phyloP scores from a whole-genome alignment of 2,888 invertebrate genomes.

The Napeogenes inachia region DNA sequence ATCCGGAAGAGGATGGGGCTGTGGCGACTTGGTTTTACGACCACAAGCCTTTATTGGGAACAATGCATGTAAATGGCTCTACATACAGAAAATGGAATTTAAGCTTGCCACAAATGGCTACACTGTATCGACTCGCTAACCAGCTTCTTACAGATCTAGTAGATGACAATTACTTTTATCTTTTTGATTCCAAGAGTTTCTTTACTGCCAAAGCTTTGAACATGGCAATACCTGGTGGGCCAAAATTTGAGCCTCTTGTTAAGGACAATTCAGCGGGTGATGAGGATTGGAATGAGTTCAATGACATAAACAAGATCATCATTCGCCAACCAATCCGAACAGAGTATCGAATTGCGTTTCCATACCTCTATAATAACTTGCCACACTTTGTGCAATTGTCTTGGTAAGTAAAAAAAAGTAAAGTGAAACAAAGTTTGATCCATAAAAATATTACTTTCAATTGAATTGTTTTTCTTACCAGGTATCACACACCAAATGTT shows the following conservation, averaged over 20 bases:
- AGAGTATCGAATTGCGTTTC: conserved; percentile 99
- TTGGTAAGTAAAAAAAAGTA: conserved; percentile 84
- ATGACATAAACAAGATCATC: conserved; percentile 99
- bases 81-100: conserved; percentile 98
- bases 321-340: conserved; percentile 99
- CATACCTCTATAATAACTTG: conserved; percentile 98
- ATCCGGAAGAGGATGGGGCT: conserved; percentile 93
- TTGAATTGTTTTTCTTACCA: conserved; percentile 46
- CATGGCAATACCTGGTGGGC: conserved; percentile 99
- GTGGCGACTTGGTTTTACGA: conserved; percentile 99
- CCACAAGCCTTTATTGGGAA: conserved; percentile 95
- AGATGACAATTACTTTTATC: conserved; percentile 98
- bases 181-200: conserved; percentile 99
- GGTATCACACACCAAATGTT: conserved; percentile 99
- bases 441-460: not conserved
- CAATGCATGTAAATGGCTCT: conserved; percentile 96
- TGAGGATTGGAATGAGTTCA: conserved; percentile 99
- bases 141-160: conserved; percentile 98
- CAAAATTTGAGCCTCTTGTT: conserved; percentile 99
- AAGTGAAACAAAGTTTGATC: conserved; percentile 29
- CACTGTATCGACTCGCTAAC: conserved; percentile 97
- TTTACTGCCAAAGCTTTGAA: conserved; percentile 99
- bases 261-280: conserved; percentile 98
- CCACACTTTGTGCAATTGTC: conserved; percentile 99
- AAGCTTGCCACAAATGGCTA: conserved; percentile 97